A percentile compares a stretch with the other conserved stretches of the same genome.
Conservation (phyloP, 2,797 vertebrate genomes). For the Karalla daura region DNA sequence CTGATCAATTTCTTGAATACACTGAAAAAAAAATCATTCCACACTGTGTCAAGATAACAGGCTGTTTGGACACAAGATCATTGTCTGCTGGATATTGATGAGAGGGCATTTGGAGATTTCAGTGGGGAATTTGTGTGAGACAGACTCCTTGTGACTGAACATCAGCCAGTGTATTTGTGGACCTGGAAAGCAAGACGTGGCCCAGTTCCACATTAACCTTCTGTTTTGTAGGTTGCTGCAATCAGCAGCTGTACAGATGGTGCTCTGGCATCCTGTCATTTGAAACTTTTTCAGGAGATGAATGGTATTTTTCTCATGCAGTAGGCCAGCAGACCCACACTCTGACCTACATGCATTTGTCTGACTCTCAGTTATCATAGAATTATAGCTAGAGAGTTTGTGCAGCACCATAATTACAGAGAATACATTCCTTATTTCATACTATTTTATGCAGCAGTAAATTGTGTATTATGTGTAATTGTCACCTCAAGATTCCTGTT, state of each 20-base stretch:
- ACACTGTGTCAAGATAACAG: neutral
- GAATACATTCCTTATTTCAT: conserved; percentile 7
- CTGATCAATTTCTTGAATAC: conserved; percentile 1
- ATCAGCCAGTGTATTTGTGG: conserved; percentile 50
- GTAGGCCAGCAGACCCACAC: conserved; percentile 12
- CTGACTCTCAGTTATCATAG: neutral
- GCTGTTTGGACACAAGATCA: neutral
- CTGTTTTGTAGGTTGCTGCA: conserved; percentile 51
- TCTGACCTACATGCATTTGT: conserved; percentile 48
- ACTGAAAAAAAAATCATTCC: conserved; percentile 6
- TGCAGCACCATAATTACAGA: neutral
- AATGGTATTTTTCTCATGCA: conserved; percentile 33
- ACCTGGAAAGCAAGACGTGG: conserved; percentile 46
- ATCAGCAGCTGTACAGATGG: conserved; percentile 69
- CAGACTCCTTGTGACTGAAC: conserved; percentile 21
- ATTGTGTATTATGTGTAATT: neutral
- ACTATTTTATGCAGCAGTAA: neutral
- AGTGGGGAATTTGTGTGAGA: neutral
- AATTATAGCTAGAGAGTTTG: neutral
- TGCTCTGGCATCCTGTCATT: conserved; percentile 50
- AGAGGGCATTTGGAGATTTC: conserved; percentile 13
- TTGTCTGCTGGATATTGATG: conserved; percentile 5
- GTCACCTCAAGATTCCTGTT: neutral
- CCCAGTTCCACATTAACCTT: conserved; percentile 61
- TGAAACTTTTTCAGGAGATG: conserved; percentile 58